These are phyloP conservation scores for Rhodeus uyekii DNA, from an alignment of 2,797 vertebrate species.

Conservation along the genomic window DNA sequence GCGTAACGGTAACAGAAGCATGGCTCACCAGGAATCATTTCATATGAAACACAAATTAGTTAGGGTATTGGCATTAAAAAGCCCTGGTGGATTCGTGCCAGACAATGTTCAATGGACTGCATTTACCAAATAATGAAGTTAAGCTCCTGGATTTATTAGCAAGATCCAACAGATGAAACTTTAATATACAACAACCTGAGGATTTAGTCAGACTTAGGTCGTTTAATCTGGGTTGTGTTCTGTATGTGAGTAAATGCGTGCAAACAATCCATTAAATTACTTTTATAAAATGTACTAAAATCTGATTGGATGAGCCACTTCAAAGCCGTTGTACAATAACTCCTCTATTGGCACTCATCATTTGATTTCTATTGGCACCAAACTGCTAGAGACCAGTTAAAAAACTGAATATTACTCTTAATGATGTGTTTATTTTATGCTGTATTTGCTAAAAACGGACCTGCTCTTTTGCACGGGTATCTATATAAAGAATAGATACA, in stretches of 20 bases:
- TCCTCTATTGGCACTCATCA: background rate
- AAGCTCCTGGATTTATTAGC: slow-evolving; percentile 12
- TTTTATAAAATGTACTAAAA: background rate
- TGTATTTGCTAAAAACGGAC: background rate
- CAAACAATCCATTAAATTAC: background rate
- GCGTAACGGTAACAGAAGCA: slow-evolving; percentile 33
- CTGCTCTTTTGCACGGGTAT: background rate
- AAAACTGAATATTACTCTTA: background rate
- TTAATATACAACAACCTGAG: background rate
- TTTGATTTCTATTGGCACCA: background rate
- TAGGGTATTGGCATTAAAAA: background rate
- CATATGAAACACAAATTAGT: slow-evolving; percentile 25
- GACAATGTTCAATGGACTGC: background rate
- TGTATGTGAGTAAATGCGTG: background rate
- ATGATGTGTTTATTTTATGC: background rate
- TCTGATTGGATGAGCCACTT: background rate
- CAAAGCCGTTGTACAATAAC: background rate
- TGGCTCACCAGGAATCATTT: slow-evolving; percentile 2
- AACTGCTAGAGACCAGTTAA: background rate
- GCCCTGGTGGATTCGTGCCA: background rate
- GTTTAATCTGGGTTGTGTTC: background rate
- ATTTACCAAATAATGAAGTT: slow-evolving; percentile 29
- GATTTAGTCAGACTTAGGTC: background rate
- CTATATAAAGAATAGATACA: background rate
- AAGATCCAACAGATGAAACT: background rate